phyloP scores from a whole-genome alignment of 2,797 vertebrate species.

The Melanogrammus aeglefinus region DNA sequence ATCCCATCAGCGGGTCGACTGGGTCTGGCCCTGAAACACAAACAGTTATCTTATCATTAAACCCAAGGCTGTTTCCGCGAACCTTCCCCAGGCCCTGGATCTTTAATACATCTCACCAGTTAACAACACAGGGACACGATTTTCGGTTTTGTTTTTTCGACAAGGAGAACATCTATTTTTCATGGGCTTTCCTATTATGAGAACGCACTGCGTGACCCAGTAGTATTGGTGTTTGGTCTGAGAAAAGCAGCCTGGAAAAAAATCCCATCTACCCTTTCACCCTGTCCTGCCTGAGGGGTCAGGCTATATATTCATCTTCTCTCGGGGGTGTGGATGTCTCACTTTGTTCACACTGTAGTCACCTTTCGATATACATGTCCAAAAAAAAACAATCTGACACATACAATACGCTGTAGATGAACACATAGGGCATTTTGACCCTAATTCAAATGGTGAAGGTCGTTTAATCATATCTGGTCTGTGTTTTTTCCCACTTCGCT shows the following conservation, averaged over 20 bases:
- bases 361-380: neutral
- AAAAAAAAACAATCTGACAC: neutral
- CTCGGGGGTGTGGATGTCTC: neutral
- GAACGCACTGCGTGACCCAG: constrained; percentile 39
- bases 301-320: neutral
- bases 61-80: constrained; percentile 20
- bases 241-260: neutral
- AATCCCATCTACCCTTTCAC: neutral
- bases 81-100: constrained; percentile 14
- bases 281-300: neutral
- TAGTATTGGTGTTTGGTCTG: constrained; percentile 47
- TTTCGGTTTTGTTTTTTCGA: constrained; percentile 41
- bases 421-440: neutral
- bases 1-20: neutral
- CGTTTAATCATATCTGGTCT: neutral
- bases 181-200: constrained; percentile 28
- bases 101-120: constrained; percentile 45
- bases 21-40: neutral
- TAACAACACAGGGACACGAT: constrained; percentile 48
- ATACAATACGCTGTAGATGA: neutral
- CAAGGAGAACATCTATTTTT: constrained; percentile 52
- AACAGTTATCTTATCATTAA: constrained; percentile 14
- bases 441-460: neutral
- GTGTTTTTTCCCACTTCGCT: neutral
- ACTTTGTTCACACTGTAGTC: neutral